A percentile compares a stretch with the other conserved stretches of the same genome.
phyloP scores from a whole-genome alignment of 2,113 vertebrate species.

The Tautogolabrus adspersus region DNA sequence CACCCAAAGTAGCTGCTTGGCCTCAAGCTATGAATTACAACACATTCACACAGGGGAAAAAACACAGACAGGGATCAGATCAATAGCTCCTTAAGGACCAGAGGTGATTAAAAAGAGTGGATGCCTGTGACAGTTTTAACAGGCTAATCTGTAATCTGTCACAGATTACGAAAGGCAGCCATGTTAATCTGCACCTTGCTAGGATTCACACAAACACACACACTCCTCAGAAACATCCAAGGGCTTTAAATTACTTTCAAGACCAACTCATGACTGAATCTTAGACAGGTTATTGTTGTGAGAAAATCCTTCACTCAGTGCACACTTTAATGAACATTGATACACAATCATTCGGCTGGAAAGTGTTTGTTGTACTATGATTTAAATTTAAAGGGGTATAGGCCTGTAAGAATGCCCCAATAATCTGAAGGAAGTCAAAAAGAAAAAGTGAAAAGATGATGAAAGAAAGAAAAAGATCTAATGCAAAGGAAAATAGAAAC shows the following conservation, averaged over 20 bases:
- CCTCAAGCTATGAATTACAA: background rate
- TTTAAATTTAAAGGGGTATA: too few relatives aligned
- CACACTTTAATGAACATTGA: too few relatives aligned
- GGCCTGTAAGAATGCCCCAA: too few relatives aligned
- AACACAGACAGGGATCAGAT: constrained; percentile 6
- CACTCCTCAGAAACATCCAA: too few relatives aligned
- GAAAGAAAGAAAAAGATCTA: background rate
- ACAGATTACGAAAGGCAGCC: constrained; percentile 5
- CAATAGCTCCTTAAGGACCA: background rate
- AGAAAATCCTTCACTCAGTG: background rate
- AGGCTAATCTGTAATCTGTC: constrained; percentile 29
- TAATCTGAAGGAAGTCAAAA: too few relatives aligned
- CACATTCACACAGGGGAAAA: background rate
- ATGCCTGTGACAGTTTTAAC: constrained; percentile 23
- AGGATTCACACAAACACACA: background rate
- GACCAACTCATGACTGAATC: background rate
- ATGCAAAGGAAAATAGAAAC: background rate
- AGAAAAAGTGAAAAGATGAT: too few relatives aligned
- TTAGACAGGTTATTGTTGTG: background rate
- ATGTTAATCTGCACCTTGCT: constrained; percentile 1
- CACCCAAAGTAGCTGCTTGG: too few relatives aligned
- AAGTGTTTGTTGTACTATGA: too few relatives aligned
- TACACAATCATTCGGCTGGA: too few relatives aligned
- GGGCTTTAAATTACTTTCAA: background rate
- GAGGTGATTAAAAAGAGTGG: constrained; percentile 13